Evolutionary conservation across 37 sponge, comb jelly and placozoan genomes (phyloP).

Genomic region (Beroe ovata): DNA sequence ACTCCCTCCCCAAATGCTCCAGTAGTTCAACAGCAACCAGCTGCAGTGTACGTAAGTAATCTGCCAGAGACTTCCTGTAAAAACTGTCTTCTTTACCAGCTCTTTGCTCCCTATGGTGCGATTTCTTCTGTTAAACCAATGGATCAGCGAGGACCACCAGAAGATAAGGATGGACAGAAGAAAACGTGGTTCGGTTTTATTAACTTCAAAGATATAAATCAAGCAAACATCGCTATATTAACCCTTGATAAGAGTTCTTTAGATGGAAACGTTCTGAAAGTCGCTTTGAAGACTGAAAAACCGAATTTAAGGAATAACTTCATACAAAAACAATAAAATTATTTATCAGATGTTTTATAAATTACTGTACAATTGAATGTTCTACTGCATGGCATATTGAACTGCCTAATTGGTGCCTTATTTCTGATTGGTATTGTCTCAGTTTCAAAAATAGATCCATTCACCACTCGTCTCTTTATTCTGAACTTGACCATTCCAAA

Average conservation of each 20-base stretch:
- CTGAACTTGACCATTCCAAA: no score
- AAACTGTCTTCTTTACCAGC: slow-evolving; percentile 77
- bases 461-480: no score
- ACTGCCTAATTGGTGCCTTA: no score
- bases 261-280: slow-evolving; percentile 84
- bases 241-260: slow-evolving; percentile 71
- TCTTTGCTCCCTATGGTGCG: slow-evolving; percentile 89
- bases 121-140: slow-evolving; percentile 79
- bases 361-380: no score
- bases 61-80: slow-evolving; percentile 49
- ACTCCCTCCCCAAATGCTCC: slow-evolving; percentile 6
- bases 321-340: neutral
- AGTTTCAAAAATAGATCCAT: no score
- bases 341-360: no score
- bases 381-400: no score
- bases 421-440: no score
- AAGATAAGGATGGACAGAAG: slow-evolving; percentile 67
- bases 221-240: slow-evolving; percentile 77
- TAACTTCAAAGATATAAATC: slow-evolving; percentile 82
- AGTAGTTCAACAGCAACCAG: slow-evolving; percentile 8
- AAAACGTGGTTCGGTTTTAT: slow-evolving; percentile 87
- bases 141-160: slow-evolving; percentile 29
- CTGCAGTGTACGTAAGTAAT: slow-evolving; percentile 44
- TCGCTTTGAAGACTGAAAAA: slow-evolving; percentile 73
- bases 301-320: neutral